These are phyloP conservation scores for Lordiphosa collinella DNA, from an alignment of 1,140 invertebrate species.

Conservation along the genomic window DNA sequence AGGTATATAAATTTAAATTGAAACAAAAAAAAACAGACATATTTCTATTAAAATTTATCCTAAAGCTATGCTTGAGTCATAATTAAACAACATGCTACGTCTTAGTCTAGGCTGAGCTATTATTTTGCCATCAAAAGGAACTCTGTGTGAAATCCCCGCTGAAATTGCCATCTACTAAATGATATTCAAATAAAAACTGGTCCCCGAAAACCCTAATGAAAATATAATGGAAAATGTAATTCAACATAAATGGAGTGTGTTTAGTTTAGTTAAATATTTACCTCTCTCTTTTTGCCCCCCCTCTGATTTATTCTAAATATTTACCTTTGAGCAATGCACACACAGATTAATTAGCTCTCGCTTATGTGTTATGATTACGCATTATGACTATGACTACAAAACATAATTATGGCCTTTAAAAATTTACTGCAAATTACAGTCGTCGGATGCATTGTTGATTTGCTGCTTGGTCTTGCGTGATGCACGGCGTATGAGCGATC, in stretches of 20 bases:
- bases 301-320: neutral
- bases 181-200: constrained; percentile 6
- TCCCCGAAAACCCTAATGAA: constrained; percentile 9
- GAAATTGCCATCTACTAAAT: neutral
- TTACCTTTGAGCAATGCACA: constrained; percentile 12
- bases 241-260: neutral
- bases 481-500: constrained; percentile 88
- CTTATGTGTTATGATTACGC: constrained; percentile 15
- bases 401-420: constrained; percentile 15
- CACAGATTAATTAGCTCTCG: constrained; percentile 7
- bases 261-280: neutral
- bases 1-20: constrained; percentile 8
- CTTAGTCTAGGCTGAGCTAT: constrained; percentile 14
- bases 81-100: too few relatives aligned
- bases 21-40: constrained; percentile 1
- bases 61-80: constrained; percentile 21
- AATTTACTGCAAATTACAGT: constrained; percentile 87
- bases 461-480: constrained; percentile 90
- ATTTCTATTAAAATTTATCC: constrained; percentile 15
- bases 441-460: constrained; percentile 86
- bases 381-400: constrained; percentile 28
- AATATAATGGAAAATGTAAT: neutral
- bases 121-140: constrained; percentile 23
- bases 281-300: too few relatives aligned
- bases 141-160: neutral